phyloP scores from a whole-genome alignment of 1,140 invertebrate species.

The Drosophila miranda region DNA sequence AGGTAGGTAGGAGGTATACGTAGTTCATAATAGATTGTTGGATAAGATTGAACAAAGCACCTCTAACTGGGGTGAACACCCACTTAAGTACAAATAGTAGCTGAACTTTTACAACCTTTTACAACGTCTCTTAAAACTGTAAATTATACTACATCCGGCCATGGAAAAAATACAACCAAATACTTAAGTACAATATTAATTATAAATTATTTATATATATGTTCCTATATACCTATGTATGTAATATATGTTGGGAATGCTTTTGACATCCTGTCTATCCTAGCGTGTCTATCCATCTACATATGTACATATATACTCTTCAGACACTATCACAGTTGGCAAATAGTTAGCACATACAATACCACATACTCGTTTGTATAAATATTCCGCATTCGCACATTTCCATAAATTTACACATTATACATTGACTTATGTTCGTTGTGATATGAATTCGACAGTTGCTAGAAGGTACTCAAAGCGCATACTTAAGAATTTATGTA shows the following conservation, averaged over 20 bases:
- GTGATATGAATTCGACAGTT: conserved; percentile 39
- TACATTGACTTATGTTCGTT: conserved; percentile 3
- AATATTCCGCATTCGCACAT: conserved; percentile 4
- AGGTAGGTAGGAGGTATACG: conserved; percentile 6
- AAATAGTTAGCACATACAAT: conserved; percentile 33
- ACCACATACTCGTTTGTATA: conserved; percentile 6
- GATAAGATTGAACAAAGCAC: conserved; percentile 20
- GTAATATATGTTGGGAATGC: conserved; percentile 25
- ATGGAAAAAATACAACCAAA: conserved; percentile 6
- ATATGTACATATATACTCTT: conserved; percentile 6
- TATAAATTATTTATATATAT: background rate
- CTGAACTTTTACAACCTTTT: conserved; percentile 48
- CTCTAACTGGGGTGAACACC: conserved; percentile 15
- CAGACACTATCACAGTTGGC: conserved; percentile 59
- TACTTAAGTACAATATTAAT: conserved; percentile 19
- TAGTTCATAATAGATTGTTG: conserved; percentile 25
- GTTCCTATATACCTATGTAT: conserved; percentile 6
- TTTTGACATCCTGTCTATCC: conserved; percentile 21
- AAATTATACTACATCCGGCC: conserved; percentile 6
- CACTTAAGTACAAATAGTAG: conserved; percentile 3
- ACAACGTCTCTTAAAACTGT: conserved; percentile 33
- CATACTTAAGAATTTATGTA: conserved; percentile 18
- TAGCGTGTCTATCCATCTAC: conserved; percentile 27
- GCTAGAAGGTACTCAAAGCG: conserved; percentile 18
- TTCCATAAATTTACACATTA: background rate